Evolutionary conservation across 1,140 invertebrate species (phyloP).

Genomic region (Caerostris extrusa): DNA sequence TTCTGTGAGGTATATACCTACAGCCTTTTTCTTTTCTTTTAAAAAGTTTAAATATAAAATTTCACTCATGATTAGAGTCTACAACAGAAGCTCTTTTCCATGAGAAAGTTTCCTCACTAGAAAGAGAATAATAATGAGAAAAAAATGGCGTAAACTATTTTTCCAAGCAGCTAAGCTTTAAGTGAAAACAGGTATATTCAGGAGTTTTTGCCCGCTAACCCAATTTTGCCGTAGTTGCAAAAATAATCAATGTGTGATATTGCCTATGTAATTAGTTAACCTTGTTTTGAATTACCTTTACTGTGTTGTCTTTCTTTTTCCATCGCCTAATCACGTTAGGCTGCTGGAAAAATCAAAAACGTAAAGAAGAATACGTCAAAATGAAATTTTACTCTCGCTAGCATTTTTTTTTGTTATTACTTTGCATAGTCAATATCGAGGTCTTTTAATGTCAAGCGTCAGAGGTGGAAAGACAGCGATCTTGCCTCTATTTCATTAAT

Average conservation of each 20-base stretch:
- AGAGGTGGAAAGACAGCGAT: neutral
- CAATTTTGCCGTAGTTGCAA: conserved; percentile 25
- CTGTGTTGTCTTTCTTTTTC: too few relatives aligned
- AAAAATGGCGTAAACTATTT: neutral
- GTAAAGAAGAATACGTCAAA: conserved; percentile 46
- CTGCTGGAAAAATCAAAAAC: neutral
- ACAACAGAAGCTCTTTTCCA: neutral
- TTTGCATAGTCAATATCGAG: conserved; percentile 33
- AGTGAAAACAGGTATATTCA: conserved; percentile 2
- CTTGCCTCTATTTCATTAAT: neutral
- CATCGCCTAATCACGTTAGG: conserved; percentile 28
- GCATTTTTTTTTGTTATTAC: conserved; percentile 41
- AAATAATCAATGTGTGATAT: conserved; percentile 34
- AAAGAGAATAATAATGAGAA: neutral
- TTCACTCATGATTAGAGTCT: neutral
- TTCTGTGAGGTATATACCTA: neutral
- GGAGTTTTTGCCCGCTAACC: neutral
- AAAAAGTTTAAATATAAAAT: neutral
- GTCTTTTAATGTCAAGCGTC: conserved; percentile 33
- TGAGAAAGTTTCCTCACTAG: neutral
- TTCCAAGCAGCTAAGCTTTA: conserved; percentile 4
- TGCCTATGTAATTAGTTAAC: conserved; percentile 26
- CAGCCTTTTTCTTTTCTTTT: neutral
- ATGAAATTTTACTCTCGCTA: neutral
- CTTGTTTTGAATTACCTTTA: too few relatives aligned